These are phyloP conservation scores for Eupithecia subfuscata DNA, from an alignment of 2,888 invertebrate species.

Conservation along the genomic window DNA sequence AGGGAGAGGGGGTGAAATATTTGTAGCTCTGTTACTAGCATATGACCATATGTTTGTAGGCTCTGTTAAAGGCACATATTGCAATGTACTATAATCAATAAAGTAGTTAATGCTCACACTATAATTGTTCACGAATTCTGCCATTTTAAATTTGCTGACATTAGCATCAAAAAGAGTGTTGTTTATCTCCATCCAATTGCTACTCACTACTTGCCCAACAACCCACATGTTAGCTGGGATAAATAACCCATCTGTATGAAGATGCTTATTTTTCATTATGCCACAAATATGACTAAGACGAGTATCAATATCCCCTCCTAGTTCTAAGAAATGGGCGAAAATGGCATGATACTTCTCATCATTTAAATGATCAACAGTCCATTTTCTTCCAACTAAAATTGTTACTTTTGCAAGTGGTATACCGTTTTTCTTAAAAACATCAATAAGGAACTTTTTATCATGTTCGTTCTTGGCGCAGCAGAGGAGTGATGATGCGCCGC, in stretches of 20 bases:
- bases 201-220: conserved; percentile 84
- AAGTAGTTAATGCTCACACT: conserved; percentile 84
- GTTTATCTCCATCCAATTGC: conserved; percentile 84
- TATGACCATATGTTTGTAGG: conserved; percentile 59
- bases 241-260: conserved; percentile 74
- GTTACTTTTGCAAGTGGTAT: conserved; percentile 66
- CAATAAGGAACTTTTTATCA: conserved; percentile 72
- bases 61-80: conserved; percentile 70
- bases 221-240: conserved; percentile 82
- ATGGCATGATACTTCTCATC: conserved; percentile 79
- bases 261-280: conserved; percentile 60
- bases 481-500: conserved; percentile 73
- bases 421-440: conserved; percentile 71
- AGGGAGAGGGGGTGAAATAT: neutral
- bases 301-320: conserved; percentile 83
- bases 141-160: conserved; percentile 81
- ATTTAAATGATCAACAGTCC: conserved; percentile 56
- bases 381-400: conserved; percentile 65
- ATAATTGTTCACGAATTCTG: conserved; percentile 83
- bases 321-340: conserved; percentile 81
- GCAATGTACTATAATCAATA: conserved; percentile 72
- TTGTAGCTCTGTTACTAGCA: conserved; percentile 25
- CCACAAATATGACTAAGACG: conserved; percentile 58
- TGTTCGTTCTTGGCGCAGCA: conserved; percentile 68
- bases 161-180: conserved; percentile 84